These are phyloP conservation scores for Chloropsis cyanopogon DNA, from an alignment of 2,113 vertebrate species.

Conservation along the genomic window DNA sequence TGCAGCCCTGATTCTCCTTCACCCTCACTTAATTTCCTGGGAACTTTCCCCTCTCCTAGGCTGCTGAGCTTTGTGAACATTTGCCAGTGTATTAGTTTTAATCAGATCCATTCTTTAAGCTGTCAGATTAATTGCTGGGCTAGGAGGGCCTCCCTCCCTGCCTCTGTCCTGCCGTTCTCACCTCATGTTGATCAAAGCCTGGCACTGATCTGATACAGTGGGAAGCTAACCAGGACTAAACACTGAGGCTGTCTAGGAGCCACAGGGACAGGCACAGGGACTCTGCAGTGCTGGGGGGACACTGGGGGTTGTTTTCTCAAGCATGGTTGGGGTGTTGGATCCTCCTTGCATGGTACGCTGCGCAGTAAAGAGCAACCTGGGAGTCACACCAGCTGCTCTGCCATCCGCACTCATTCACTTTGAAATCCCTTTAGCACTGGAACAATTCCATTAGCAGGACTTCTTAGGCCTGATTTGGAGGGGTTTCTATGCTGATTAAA, in stretches of 20 bases:
- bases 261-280: not conserved
- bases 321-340: not conserved
- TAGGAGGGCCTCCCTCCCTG: not conserved
- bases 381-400: conserved; percentile 1
- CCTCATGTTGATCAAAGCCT: not conserved
- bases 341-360: not conserved
- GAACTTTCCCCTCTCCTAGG: not conserved
- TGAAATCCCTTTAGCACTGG: conserved; percentile 48
- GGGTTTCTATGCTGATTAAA: not conserved
- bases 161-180: not conserved
- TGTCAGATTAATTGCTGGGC: conserved; percentile 3
- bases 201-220: not conserved
- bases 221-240: not conserved
- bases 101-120: not conserved
- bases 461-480: not conserved
- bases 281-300: not conserved
- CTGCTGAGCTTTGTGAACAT: not conserved
- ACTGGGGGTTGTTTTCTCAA: not conserved
- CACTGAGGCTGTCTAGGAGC: accelerated
- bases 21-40: not conserved
- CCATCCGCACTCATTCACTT: not conserved
- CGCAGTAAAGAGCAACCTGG: not conserved
- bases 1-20: not conserved
- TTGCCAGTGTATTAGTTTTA: not conserved
- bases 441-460: conserved; percentile 57